Conservation (phyloP, 2,888 invertebrate species). For the Biston betularia region DNA sequence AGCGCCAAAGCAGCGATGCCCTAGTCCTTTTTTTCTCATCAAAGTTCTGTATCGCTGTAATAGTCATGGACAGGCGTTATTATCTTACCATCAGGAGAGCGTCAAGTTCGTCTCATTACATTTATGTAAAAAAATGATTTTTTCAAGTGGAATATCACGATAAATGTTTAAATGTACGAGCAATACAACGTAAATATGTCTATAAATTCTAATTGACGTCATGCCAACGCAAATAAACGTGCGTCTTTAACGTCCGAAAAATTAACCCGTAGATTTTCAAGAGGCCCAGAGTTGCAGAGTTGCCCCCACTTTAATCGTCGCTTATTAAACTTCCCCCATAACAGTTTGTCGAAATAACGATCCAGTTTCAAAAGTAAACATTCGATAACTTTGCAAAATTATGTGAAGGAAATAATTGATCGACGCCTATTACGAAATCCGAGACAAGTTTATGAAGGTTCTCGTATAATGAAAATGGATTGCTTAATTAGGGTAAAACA, state of each 20-base stretch:
- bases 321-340: slow-evolving; percentile 72
- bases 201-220: too few species aligned
- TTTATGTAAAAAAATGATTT: too few species aligned
- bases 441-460: slow-evolving; percentile 41
- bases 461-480: slow-evolving; percentile 35
- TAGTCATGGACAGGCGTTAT: too few species aligned
- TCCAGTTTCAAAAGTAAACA: slow-evolving; percentile 67
- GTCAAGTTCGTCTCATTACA: too few species aligned
- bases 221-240: too few species aligned
- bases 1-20: too few species aligned
- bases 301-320: slow-evolving; percentile 70
- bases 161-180: too few species aligned
- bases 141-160: too few species aligned
- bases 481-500: slow-evolving; percentile 38
- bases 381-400: slow-evolving; percentile 56
- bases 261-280: slow-evolving; percentile 48
- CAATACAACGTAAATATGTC: too few species aligned
- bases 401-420: slow-evolving; percentile 39
- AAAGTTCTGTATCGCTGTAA: too few species aligned
- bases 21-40: too few species aligned
- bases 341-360: slow-evolving; percentile 62
- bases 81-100: too few species aligned
- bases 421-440: slow-evolving; percentile 38
- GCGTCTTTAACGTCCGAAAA: slow-evolving; percentile 2
- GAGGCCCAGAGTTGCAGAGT: slow-evolving; percentile 47